phyloP scores from a whole-genome alignment of 30 jellyfish, hydroid and myxozoan species.

The Nemopilema nomurai region DNA sequence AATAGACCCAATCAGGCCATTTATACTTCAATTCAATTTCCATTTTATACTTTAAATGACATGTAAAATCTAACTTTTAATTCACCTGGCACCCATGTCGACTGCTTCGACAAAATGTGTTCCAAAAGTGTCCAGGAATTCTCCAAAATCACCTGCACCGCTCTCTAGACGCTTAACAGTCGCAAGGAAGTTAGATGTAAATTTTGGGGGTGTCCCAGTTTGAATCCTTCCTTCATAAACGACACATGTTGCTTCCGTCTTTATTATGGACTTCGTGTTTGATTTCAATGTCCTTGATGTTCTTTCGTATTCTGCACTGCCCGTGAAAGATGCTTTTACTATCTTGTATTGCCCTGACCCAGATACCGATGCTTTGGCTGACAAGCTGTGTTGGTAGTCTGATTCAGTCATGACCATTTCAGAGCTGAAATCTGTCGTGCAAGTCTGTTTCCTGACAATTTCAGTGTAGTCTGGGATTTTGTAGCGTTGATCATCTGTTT shows the following conservation, averaged over 20 bases:
- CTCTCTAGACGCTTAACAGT: conserved; percentile 3
- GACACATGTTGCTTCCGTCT: conserved; percentile 43
- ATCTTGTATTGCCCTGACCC: conserved; percentile 23
- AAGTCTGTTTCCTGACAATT: conserved; percentile 1
- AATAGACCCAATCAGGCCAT: too few species aligned
- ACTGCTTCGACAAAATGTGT: conserved; percentile 35
- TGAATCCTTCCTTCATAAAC: conserved; percentile 28
- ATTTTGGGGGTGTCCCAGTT: conserved; percentile 42
- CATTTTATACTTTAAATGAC: too few species aligned
- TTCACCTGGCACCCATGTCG: conserved; percentile 61
- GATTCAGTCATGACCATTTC: conserved; percentile 40
- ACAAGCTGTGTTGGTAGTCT: conserved; percentile 23
- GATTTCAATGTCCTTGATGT: conserved; percentile 6
- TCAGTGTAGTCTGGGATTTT: conserved; percentile 32
- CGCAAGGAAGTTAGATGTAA: conserved; percentile 22
- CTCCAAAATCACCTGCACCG: not conserved
- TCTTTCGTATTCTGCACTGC: conserved; percentile 52
- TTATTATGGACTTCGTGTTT: conserved; percentile 32
- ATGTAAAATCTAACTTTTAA: too few species aligned
- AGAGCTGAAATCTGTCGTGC: conserved; percentile 20
- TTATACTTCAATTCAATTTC: too few species aligned
- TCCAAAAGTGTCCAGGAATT: conserved; percentile 40
- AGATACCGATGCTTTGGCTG: conserved; percentile 35
- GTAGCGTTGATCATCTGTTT: conserved; percentile 25
- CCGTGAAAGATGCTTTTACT: conserved; percentile 52